Evolutionary conservation across 2,797 vertebrate genomes (phyloP), one percentile per base, ranked within the genome.

Genomic region (Emys orbicularis): DNA sequence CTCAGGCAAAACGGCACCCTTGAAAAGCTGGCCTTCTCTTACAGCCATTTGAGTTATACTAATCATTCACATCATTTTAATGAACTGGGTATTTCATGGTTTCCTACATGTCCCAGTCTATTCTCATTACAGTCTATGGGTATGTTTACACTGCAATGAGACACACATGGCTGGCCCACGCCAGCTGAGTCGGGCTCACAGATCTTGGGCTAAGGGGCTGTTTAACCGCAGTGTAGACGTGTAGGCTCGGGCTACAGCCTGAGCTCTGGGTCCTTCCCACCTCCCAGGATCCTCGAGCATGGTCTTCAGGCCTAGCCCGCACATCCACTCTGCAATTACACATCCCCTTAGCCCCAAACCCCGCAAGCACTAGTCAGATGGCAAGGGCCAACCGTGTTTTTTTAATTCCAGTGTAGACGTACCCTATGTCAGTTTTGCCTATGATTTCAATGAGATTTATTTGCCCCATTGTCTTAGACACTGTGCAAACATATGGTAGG

Each of bases 351-450:
- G n/a, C 18, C n/a, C 19, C 34, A 59, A 72, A 19, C 65, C 37
- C 65, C 2, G 8, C 9, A 21, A 72, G 21, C 9, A 21, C n/a
- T 21, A 68, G 9, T 68, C n/a, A 41, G 9, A 72, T 18, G n/a
- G 65, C 9, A 68, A 68, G 18, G n/a, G n/a, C 9, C 65, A 72
- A 37, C 21, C 3, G 5, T 12, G 21, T 5, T 5, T 41, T 21
- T 68, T 37, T 21, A 37, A 68, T 21, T 68, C 37, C 9, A 23
- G n/a, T 25, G 19, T 25, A 41, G 65, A 37, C 3, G 9, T 41
- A 72, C 19, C 19, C 65, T 72, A 91, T 95, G 94, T 95, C 95
- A 96, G 52, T 93, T 96, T 95, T 97, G 85, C 54, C 89, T 96
- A 95, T 95, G 86, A 93, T 91, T 97, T 90, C 82, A 76, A 86